A percentile compares a stretch with the other conserved stretches of the same genome.
Conservation (phyloP, 1,140 invertebrate genomes). For the Cyclina sinensis region DNA sequence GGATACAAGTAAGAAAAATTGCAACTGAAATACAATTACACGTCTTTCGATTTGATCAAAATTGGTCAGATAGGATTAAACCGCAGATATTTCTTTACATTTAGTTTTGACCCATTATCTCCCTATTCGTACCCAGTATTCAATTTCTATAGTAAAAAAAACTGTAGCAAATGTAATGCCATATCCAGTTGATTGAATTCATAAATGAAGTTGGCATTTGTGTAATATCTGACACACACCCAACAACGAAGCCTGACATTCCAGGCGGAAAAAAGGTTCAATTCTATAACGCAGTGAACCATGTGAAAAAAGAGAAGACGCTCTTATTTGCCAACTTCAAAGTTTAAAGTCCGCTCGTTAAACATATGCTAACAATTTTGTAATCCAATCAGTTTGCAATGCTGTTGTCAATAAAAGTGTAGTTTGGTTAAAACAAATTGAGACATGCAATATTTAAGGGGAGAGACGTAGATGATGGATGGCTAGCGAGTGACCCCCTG, state of each 20-base stretch:
- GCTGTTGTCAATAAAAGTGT: not conserved
- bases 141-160: too few relatives aligned
- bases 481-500: not conserved
- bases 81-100: too few relatives aligned
- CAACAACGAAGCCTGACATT: not conserved
- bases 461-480: conserved; percentile 11
- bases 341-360: not conserved
- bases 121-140: too few relatives aligned
- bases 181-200: not conserved
- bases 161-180: too few relatives aligned
- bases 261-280: not conserved
- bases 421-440: conserved; percentile 30
- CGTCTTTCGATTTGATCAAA: too few relatives aligned
- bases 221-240: not conserved
- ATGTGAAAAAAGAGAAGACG: not conserved
- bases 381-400: not conserved
- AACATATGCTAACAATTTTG: not conserved
- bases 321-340: not conserved
- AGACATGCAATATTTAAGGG: conserved; percentile 4
- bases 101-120: too few relatives aligned
- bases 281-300: not conserved
- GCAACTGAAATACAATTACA: too few relatives aligned
- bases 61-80: too few relatives aligned
- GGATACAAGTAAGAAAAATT: too few relatives aligned
- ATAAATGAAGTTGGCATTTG: not conserved